Base-by-base conservation (phyloP, 2,113 vertebrate species). In the Chaetops frenatus region DNA sequence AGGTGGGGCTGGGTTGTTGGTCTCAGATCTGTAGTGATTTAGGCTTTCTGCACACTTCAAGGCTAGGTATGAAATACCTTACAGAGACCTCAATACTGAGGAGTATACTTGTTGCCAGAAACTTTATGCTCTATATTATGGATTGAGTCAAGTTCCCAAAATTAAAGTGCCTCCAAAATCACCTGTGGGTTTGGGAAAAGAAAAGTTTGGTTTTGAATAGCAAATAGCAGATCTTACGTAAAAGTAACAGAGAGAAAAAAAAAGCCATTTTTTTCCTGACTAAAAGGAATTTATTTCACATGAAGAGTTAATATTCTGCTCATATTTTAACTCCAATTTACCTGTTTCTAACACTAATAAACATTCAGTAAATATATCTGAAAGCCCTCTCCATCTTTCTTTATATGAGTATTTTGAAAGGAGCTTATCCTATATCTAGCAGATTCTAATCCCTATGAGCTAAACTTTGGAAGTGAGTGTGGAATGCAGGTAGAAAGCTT, bases 401-500 rank as follows among this genome's bases (percentile, higher is more conserved):
- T 85, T 87, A 84, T 65, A 56, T 56, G n/a, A 85, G 28, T 48
- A 81, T 97, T 95, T 91, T 82, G 62, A 92, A 77, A 82, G 42
- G 33, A 42, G 76, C 54, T 94, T 94, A 94, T 82, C 87, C 77
- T 74, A 81, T 74, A 74, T 93, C 93, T 95, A 66, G 62, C 40
- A 85, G 94, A 88, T 81, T 91, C 61, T 96, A 91, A 95, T 94
- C 95, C 86, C 74, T 88, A 17, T 74, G 54, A 92, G 86, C 66
- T 91, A 91, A 89, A 92, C 76, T 94, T 80, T 87, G 82, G 95
- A 81, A 71, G 42, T 3, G 3, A 92, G 77, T 0, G 15, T 94
- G 90, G 94, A 82, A 86, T 91, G 85, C 94, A 69, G 90, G 94
- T 73, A 90, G 93, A 94, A 86, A 90, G 89, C 76, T 54, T 94